Conservation (phyloP, 2,888 invertebrate species). For the Exephanes ischioxanthus region DNA sequence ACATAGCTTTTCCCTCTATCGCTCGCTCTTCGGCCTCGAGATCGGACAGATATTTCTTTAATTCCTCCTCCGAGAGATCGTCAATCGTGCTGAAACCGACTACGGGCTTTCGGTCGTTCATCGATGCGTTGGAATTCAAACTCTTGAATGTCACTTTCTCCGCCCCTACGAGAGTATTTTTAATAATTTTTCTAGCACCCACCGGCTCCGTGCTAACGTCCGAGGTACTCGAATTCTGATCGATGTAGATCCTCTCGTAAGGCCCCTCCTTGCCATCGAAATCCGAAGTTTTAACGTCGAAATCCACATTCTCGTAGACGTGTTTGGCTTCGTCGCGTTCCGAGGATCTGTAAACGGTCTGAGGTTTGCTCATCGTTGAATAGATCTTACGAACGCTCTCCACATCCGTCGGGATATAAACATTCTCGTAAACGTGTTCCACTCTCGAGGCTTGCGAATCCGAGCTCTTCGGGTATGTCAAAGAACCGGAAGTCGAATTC, state of each 20-base stretch:
- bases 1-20: conserved; percentile 69
- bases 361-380: conserved; percentile 33
- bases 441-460: conserved; percentile 45
- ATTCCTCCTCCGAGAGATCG: conserved; percentile 83
- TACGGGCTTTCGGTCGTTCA: conserved; percentile 71
- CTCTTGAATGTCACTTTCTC: conserved; percentile 61
- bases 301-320: conserved; percentile 77
- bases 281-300: conserved; percentile 63
- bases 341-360: conserved; percentile 13
- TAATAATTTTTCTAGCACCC: conserved; percentile 52
- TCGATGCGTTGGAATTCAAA: conserved; percentile 35
- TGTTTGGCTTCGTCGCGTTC: conserved; percentile 69
- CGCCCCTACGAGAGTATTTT: conserved; percentile 23
- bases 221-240: neutral
- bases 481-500: neutral
- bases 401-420: conserved; percentile 75
- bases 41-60: conserved; percentile 83
- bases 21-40: conserved; percentile 83
- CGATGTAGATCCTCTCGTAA: conserved; percentile 71
- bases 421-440: conserved; percentile 79
- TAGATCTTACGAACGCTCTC: conserved; percentile 70
- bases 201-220: neutral
- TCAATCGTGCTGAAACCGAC: conserved; percentile 79
- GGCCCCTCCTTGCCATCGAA: conserved; percentile 65
- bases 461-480: conserved; percentile 38